Evolutionary conservation across 2,797 vertebrate genomes (phyloP), one percentile per base, ranked within the genome.

Genomic region (Argentina silus): DNA sequence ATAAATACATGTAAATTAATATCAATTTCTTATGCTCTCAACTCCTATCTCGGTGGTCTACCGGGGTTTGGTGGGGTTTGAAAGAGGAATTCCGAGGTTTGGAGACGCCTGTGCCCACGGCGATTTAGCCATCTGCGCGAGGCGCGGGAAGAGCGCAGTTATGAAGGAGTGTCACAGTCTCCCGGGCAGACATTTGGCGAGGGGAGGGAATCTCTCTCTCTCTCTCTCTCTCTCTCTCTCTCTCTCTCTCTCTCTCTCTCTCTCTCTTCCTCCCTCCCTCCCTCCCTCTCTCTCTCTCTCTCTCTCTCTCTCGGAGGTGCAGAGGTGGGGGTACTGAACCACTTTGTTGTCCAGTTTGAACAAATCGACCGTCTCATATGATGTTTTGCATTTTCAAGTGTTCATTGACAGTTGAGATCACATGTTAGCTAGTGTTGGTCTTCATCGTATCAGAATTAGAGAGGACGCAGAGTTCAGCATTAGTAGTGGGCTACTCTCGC

Each of bases 111-210:
- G 48, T 66, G 70, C 56, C 55, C 69, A 55, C 45, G 48, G 74
- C 53, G 69, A 65, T 86, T 78, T 63, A 84, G 78, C 77, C 85
- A 86, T 91, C 89, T 92, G 91, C 84, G 77, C 78, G n/a, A 72
- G 72, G 74, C 80, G 81, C 80, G 68, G 81, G 74, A 82, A 79
- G 87, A 90, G 81, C 80, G 83, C 87, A 91, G 91, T 92, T 93
- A 90, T 91, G 92, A 93, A 93, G 91, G 90, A 92, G 86, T 80
- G 89, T 83, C 88, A 79, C 81, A 75, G 80, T 80, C 70, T 78
- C 87, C 86, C 83, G 86, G 87, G 62, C 77, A 89, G 88, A 91
- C 84, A 87, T 89, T 87, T 86, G 81, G 74, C 66, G 43, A 83
- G 78, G 84, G 80, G 87, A 83, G 86, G 85, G 90, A 78, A 85